Evolutionary conservation across 1,140 invertebrate genomes (phyloP), one percentile per base, ranked within the genome.

Genomic region (Drosophila ananassae): DNA sequence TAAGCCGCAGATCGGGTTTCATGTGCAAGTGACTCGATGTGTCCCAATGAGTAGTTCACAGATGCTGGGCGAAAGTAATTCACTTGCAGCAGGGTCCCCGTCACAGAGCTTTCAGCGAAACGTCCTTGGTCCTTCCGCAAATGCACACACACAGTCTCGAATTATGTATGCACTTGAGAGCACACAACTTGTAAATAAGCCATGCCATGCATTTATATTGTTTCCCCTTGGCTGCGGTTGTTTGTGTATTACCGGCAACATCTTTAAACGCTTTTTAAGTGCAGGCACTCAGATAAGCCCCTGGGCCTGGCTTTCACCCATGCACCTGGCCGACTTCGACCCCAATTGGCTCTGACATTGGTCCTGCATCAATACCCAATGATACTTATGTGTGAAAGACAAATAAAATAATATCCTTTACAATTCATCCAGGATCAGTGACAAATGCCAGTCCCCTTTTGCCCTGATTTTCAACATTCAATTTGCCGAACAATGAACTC

Each of bases 111-210:
- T 47, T 59, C 39, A 57, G 51, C 47, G 37, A 39, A 67, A 62
- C 61, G 56, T 61, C 52, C 63, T 77, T 74, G 57, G 56, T 61
- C 52, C 63, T 77, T 74, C 32, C 59, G 25, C 57, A 57, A 22
- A 37, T 46, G 34, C 41, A 55, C 22, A 44, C 48, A 44, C 48
- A 50, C 9, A 12, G 39, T 37, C 62, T 54, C 12, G 50, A 55
- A 48, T 56, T 74, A 64, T 62, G 56, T 61, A 72, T 84, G 51
- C 77, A 79, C 76, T 73, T 39, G 67, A 25, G 64, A 79, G 72
- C 72, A 67, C 64, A 79, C 75, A 84, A 52, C 74, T 73, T 83
- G 60, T 56, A 71, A 75, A 71, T 79, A 83, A 71, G 75, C 64
- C 54, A 64, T 62, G 41, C 32, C 39, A 41, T 41, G 57, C 68